These are phyloP conservation scores for Leptopilina myrica DNA, from an alignment of 2,888 invertebrate genomes.

Conservation along the genomic window DNA sequence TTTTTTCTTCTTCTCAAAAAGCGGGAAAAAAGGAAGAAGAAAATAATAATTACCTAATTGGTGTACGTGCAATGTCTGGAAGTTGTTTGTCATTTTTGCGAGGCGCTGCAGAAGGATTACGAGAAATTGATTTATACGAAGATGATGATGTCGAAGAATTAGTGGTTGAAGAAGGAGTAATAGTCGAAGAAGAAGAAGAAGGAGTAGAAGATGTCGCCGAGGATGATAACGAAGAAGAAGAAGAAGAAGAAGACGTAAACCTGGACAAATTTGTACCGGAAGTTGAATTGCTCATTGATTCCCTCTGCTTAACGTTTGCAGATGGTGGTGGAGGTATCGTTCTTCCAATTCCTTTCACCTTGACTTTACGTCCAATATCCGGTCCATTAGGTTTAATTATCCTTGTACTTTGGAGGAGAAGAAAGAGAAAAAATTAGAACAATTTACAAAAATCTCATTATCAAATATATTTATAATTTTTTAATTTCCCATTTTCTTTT, in stretches of 20 bases:
- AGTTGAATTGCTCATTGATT: conserved; percentile 69
- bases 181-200: conserved; percentile 23
- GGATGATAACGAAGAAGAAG: conserved; percentile 58
- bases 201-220: conserved; percentile 54
- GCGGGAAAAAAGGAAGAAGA: too few species aligned
- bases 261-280: conserved; percentile 67
- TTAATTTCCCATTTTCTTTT: too few species aligned
- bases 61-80: conserved; percentile 84
- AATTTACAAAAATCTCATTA: not conserved
- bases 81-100: conserved; percentile 62
- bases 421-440: conserved; percentile 62
- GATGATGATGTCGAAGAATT: conserved; percentile 73
- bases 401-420: conserved; percentile 82
- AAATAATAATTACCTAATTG: conserved; percentile 81
- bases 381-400: conserved; percentile 95
- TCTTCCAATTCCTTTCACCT: conserved; percentile 80
- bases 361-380: conserved; percentile 92
- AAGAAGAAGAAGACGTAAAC: conserved; percentile 64
- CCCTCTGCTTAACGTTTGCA: conserved; percentile 70
- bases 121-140: conserved; percentile 77
- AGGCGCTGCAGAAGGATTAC: conserved; percentile 64
- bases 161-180: not conserved
- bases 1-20: not conserved
- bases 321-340: conserved; percentile 67
- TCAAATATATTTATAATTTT: not conserved